Conservation (phyloP, 2,888 invertebrate species). For the Ichneumoninae sp. region DNA sequence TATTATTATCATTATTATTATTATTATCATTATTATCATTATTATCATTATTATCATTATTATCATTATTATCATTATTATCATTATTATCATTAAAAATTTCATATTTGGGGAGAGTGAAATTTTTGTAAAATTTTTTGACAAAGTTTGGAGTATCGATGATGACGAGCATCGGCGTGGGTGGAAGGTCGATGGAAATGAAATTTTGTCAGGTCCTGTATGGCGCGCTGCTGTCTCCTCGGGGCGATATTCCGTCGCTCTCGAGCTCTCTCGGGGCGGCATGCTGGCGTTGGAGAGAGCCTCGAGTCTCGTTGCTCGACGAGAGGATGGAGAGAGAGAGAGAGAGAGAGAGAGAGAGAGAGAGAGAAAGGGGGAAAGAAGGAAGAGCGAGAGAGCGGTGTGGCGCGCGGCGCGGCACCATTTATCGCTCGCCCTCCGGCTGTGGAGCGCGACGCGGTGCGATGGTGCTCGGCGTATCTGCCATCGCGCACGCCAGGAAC, state of each 20-base stretch:
- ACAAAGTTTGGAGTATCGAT: neutral
- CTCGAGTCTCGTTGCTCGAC: conserved; percentile 27
- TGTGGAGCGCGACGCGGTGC: conserved; percentile 67
- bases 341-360: conserved; percentile 21
- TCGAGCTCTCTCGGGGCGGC: conserved; percentile 41
- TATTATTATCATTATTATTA: no score
- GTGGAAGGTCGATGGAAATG: neutral
- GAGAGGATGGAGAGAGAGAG: conserved; percentile 28
- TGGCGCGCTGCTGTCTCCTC: conserved; percentile 40
- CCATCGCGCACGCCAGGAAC: conserved; percentile 77
- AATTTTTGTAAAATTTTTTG: neutral
- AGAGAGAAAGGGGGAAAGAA: neutral
- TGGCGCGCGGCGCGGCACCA: conserved; percentile 73
- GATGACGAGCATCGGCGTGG: no score
- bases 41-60: neutral
- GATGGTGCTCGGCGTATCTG: conserved; percentile 74
- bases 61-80: neutral
- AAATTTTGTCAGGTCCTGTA: conserved; percentile 60
- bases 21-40: neutral
- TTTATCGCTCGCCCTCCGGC: conserved; percentile 78
- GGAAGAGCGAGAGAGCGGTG: conserved; percentile 52
- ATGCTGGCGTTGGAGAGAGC: conserved; percentile 42
- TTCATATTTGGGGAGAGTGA: neutral
- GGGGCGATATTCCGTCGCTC: conserved; percentile 49
- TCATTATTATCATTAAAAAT: no score